Conservation (phyloP, 2,888 invertebrate genomes). For the Deladenus siricidicola region DNA sequence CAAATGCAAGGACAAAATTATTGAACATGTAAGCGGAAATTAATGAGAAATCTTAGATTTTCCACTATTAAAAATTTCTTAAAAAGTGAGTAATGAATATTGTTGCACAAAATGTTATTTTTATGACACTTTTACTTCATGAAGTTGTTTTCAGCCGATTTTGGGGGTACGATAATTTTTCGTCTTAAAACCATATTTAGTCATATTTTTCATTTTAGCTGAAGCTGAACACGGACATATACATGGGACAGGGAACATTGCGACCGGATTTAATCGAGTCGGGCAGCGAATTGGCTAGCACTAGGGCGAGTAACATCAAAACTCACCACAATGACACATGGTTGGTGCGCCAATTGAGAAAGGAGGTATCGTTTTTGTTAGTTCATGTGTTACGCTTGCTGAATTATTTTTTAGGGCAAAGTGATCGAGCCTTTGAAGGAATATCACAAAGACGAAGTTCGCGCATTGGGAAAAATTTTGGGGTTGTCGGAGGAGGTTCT, state of each 20-base stretch:
- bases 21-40: constrained; percentile 20
- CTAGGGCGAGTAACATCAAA: constrained; percentile 89
- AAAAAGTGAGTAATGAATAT: too few species aligned
- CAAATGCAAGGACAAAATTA: constrained; percentile 58
- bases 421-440: constrained; percentile 96
- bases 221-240: constrained; percentile 81
- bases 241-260: constrained; percentile 45
- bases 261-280: constrained; percentile 69
- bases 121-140: too few species aligned
- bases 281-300: constrained; percentile 72
- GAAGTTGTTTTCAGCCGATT: too few species aligned
- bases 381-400: too few species aligned
- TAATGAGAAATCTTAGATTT: neutral
- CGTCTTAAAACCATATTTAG: too few species aligned
- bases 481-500: constrained; percentile 72
- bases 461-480: constrained; percentile 77
- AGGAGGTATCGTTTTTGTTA: constrained; percentile 45
- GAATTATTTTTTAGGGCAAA: constrained; percentile 66
- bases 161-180: too few species aligned
- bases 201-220: constrained; percentile 55
- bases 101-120: too few species aligned
- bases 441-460: constrained; percentile 96
- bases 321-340: constrained; percentile 99
- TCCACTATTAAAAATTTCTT: neutral
- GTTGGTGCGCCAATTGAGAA: constrained; percentile 70